phyloP scores from a whole-genome alignment of 1,140 invertebrate genomes.

The Pseudomyrmex concolor region DNA sequence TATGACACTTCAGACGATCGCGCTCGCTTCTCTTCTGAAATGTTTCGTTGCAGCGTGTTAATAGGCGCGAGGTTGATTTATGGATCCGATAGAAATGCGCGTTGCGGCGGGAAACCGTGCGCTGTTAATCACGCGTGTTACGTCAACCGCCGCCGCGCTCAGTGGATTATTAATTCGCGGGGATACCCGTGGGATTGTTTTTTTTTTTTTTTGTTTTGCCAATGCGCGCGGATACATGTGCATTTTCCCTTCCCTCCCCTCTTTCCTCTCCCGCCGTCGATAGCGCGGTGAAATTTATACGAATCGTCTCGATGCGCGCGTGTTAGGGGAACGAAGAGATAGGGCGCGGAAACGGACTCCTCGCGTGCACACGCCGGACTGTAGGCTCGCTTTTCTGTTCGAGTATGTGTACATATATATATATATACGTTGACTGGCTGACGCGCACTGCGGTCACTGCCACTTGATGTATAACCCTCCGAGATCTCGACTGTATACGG shows the following conservation, averaged over 20 bases:
- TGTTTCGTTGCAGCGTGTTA: conserved; percentile 31
- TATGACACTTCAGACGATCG: conserved; percentile 1
- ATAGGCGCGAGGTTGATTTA: conserved; percentile 34
- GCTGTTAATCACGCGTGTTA: conserved; percentile 17
- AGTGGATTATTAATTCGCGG: conserved; percentile 23
- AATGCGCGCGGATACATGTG: no score
- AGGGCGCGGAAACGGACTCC: conserved; percentile 9
- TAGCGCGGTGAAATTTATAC: conserved; percentile 10
- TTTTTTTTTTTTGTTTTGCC: neutral
- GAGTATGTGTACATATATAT: neutral
- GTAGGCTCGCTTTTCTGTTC: conserved; percentile 25
- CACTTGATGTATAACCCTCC: conserved; percentile 48
- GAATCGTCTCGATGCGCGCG: neutral
- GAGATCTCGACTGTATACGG: neutral
- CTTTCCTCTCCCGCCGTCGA: no score
- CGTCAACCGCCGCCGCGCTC: neutral
- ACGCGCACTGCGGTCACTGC: conserved; percentile 43
- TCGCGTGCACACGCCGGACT: neutral
- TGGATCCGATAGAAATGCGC: neutral
- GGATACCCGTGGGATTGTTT: conserved; percentile 16
- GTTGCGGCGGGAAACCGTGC: conserved; percentile 9
- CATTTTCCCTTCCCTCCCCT: no score
- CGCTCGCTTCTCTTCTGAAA: conserved; percentile 1
- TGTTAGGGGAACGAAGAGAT: neutral
- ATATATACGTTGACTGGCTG: neutral